Evolutionary conservation across 1,140 invertebrate species (phyloP), one percentile per base, ranked within the genome.

Genomic region (Drosophila yakuba): DNA sequence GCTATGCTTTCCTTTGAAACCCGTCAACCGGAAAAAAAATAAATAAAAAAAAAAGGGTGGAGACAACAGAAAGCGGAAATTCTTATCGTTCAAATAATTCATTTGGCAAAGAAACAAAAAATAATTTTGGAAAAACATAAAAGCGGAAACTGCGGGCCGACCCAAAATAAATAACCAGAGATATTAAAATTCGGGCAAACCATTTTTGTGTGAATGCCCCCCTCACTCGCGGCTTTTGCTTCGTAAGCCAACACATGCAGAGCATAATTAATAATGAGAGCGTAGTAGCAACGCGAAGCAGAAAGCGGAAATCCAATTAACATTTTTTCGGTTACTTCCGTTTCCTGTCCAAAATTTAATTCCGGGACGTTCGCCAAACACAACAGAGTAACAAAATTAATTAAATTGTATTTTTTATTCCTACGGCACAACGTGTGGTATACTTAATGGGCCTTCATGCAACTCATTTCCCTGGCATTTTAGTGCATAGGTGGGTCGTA

Each of bases 221-320:
- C n/a, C 35, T 6, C 11, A 28, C 23, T 15, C 20, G 20, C 15
- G 6, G 44, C 50, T 52, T 45, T 52, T 60, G 10, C 28, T 74
- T 63, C 25, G 47, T 52, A 66, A 68, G 64, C 64, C 64, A 66
- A 51, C 61, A 55, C 71, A 74, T 66, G 25, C 43, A 56, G 71
- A 51, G 71, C 71, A 75, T 75, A 75, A 75, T 75, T 75, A 74
- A 75, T 75, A 75, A 74, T 32, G 25, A 50, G 48, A 41, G 41
- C 32, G 25, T 47, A 10, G 39, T 36, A 32, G 45, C 61, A 66
- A 39, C 36, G 55, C 54, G 23, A 74, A 74, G 59, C 58, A 54
- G 25, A 41, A 56, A 63, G 60, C 75, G 66, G 79, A 86, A 79
- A 88, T 88, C 79, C 83, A 82, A 88, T 88, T 86, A 88, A 76